Evolutionary conservation across 2,113 vertebrate species (phyloP).

Genomic region (Lota lota): DNA sequence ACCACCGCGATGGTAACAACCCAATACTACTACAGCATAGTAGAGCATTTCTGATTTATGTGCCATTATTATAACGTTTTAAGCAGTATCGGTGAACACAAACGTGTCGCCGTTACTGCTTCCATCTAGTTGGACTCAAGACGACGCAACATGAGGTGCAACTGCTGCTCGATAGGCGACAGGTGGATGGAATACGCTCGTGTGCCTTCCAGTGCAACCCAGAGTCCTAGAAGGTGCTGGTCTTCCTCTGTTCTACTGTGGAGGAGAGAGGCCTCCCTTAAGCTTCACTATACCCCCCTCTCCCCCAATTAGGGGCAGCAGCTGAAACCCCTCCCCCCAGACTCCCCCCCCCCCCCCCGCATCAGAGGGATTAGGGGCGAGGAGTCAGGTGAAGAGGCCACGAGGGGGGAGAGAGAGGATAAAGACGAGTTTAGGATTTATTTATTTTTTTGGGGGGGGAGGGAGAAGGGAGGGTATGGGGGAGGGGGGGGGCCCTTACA

Average conservation of each 20-base stretch:
- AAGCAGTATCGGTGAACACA: no score
- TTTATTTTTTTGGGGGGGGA: not conserved
- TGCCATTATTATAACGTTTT: no score
- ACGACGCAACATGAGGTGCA: no score
- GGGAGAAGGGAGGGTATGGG: not conserved
- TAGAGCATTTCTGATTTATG: no score
- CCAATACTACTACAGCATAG: no score
- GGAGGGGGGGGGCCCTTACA: not conserved
- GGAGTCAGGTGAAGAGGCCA: constrained; percentile 66
- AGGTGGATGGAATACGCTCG: no score
- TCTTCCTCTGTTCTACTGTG: constrained; percentile 1
- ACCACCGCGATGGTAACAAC: no score
- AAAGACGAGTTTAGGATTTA: constrained; percentile 1
- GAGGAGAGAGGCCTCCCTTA: constrained; percentile 15
- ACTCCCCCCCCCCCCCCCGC: constrained; percentile 1
- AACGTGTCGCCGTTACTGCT: no score
- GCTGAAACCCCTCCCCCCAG: constrained; percentile 18
- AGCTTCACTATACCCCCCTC: not conserved
- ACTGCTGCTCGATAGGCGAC: no score
- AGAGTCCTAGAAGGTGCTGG: not conserved
- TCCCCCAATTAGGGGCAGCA: constrained; percentile 50
- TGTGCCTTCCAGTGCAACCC: not conserved
- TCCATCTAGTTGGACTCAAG: no score
- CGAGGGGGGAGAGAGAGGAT: constrained; percentile 39
- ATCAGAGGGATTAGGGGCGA: constrained; percentile 68